phyloP scores from a whole-genome alignment of 2,797 vertebrate species.

The Microctenopoma steveboyesi region DNA sequence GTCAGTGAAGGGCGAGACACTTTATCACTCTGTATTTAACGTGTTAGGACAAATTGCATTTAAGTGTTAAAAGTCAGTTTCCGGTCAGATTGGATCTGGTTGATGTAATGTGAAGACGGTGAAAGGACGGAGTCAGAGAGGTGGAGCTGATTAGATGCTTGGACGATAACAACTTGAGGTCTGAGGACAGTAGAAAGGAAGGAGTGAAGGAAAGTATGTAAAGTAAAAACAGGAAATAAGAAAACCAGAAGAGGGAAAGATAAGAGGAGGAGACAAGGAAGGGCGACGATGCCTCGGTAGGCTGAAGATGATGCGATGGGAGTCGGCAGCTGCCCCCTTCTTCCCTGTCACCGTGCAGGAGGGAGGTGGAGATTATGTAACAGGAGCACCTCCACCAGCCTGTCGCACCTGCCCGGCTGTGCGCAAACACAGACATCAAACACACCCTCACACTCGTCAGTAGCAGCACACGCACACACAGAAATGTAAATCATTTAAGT shows the following conservation, averaged over 20 bases:
- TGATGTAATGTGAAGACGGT: neutral
- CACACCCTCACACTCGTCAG: conserved; percentile 32
- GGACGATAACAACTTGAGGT: conserved; percentile 19
- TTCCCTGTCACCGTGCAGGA: conserved; percentile 56
- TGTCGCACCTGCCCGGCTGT: conserved; percentile 38
- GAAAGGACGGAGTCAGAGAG: neutral
- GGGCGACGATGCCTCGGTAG: conserved; percentile 30
- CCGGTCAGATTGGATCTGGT: conserved; percentile 19
- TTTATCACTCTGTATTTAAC: conserved; percentile 3
- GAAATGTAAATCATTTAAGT: no score
- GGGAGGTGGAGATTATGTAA: conserved; percentile 68
- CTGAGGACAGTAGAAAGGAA: neutral
- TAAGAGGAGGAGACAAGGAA: neutral
- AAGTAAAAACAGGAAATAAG: neutral
- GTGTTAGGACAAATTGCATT: conserved; percentile 15
- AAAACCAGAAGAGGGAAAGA: no score
- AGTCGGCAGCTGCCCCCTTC: conserved; percentile 64
- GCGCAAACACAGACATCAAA: conserved; percentile 38
- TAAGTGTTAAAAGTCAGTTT: conserved; percentile 28
- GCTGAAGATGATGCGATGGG: conserved; percentile 62
- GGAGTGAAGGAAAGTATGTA: no score
- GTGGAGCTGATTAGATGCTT: conserved; percentile 13
- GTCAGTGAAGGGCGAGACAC: neutral
- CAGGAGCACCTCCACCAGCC: conserved; percentile 59
- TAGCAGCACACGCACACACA: neutral